phyloP scores from a whole-genome alignment of 2,797 vertebrate species.

The Odontamblyopus lacepedii region DNA sequence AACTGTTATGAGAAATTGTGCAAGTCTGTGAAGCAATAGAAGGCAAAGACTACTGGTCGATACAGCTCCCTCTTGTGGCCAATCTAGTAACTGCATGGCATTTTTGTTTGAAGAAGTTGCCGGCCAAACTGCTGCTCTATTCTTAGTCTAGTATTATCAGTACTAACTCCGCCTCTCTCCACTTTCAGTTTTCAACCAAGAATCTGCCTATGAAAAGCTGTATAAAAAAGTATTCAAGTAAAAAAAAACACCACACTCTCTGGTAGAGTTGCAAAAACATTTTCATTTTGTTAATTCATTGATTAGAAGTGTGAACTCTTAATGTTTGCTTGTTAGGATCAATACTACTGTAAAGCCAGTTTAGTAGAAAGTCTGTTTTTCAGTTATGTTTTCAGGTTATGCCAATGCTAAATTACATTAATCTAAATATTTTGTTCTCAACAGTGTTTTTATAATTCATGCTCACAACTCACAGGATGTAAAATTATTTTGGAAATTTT shows the following conservation, averaged over 20 bases:
- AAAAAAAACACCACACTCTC: constrained; percentile 62
- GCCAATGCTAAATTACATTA: constrained; percentile 6
- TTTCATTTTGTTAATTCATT: constrained; percentile 42
- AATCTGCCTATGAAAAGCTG: constrained; percentile 14
- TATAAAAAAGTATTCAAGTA: constrained; percentile 18
- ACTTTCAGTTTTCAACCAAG: constrained; percentile 25
- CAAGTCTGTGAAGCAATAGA: constrained; percentile 24
- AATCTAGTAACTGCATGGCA: constrained; percentile 42
- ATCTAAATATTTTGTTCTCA: constrained; percentile 6
- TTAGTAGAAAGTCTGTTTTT: constrained; percentile 6
- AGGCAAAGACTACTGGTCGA: not conserved
- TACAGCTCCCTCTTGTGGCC: constrained; percentile 57
- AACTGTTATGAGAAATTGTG: constrained; percentile 27
- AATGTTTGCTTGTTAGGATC: constrained; percentile 5
- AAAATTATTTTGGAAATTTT: constrained; percentile 4
- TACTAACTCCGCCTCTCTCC: constrained; percentile 28
- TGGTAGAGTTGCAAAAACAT: constrained; percentile 67
- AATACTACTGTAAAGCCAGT: constrained; percentile 21
- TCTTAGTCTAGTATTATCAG: constrained; percentile 42
- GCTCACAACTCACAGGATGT: constrained; percentile 17
- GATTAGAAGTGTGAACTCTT: constrained; percentile 35
- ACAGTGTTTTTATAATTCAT: constrained; percentile 15
- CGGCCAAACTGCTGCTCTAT: constrained; percentile 45
- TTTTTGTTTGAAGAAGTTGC: constrained; percentile 43
- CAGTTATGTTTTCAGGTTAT: constrained; percentile 24